Evolutionary conservation across 2,888 invertebrate species (phyloP), one percentile per base, ranked within the genome.

Genomic region (Tillus elongatus): DNA sequence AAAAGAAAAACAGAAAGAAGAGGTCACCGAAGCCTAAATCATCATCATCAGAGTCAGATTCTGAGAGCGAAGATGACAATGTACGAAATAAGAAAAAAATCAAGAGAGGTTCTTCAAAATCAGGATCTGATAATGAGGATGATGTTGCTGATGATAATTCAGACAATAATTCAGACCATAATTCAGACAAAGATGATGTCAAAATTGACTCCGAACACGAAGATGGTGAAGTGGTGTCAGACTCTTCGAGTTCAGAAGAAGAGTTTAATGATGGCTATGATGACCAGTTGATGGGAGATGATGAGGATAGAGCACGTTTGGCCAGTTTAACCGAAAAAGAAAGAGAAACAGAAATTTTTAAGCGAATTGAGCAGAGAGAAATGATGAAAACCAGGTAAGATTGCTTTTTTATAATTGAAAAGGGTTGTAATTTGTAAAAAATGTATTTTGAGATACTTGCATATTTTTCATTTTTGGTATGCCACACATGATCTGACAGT

Each of bases 201-300:
- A 71, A 70, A 4, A 68, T 69, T 4, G 73, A 72, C 43, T 83
- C 83, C 35, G 88, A 89, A 54, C 82, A 83, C 0, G 88, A 89
- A 63, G 89, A 89, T 74, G 88, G 87, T 15, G 91, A 92, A 67
- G 90, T 92, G 0, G 87, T 87, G 1, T 64, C 64, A 43, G 75
- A 78, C 45, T 74, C 76, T 39, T 72, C 70, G 1, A 75, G 74
- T 49, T 76, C 74, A 36, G 83, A 88, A 45, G 85, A 84, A 48
- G 92, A 93, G 63, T 96, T 95, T 59, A 84, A 92, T 60, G 96
- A 97, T 68, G 96, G 96, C 44, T 93, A 88, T 53, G 96, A 95
- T 61, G 95, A 96, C 45, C 88, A 96, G 60, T 74, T 96, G 15
- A 95, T 96, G 84, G 95, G 95, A 0, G 95, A 96, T 63, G 93